Percentiles rank a stretch among this genome's conserved stretches.
Evolutionary conservation across 1,140 invertebrate species (phyloP).

Genomic region (Drosophila fuyamai): DNA sequence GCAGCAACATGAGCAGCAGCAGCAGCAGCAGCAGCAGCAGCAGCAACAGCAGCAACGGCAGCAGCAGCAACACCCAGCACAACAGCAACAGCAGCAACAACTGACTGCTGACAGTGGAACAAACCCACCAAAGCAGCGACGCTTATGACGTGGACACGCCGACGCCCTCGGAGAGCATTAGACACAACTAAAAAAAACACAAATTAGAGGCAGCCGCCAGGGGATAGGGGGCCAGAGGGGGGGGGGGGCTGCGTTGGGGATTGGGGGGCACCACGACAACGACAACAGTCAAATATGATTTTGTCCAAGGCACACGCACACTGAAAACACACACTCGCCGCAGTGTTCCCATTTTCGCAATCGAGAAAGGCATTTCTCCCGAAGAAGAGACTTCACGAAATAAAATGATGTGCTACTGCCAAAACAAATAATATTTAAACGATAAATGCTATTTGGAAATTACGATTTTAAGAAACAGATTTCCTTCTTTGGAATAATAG

Average conservation of each 20-base stretch:
- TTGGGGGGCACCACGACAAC: slow-evolving; percentile 11
- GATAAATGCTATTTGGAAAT: too few species aligned
- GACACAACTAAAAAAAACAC: slow-evolving; percentile 66
- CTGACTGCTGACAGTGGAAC: slow-evolving; percentile 10
- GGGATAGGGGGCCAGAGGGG: not conserved
- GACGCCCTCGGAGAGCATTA: slow-evolving; percentile 79
- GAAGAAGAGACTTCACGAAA: not conserved
- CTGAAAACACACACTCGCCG: slow-evolving; percentile 21
- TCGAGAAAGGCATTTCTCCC: not conserved
- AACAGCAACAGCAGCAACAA: slow-evolving; percentile 22
- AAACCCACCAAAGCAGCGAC: slow-evolving; percentile 18
- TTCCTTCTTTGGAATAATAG: too few species aligned
- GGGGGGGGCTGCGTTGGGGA: not conserved
- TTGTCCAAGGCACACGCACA: slow-evolving; percentile 60
- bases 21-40: slow-evolving; percentile 2
- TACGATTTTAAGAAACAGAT: too few species aligned
- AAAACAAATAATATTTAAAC: too few species aligned
- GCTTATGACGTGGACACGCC: slow-evolving; percentile 47
- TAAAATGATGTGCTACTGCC: not conserved
- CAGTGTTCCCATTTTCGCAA: slow-evolving; percentile 10
- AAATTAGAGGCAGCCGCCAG: slow-evolving; percentile 63
- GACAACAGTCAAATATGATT: slow-evolving; percentile 73
- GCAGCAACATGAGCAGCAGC: slow-evolving; percentile 14
- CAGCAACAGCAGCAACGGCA: slow-evolving; percentile 6
- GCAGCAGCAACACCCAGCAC: slow-evolving; percentile 20